Conservation (phyloP, 2,113 vertebrate genomes). For the Elachura formosa region DNA sequence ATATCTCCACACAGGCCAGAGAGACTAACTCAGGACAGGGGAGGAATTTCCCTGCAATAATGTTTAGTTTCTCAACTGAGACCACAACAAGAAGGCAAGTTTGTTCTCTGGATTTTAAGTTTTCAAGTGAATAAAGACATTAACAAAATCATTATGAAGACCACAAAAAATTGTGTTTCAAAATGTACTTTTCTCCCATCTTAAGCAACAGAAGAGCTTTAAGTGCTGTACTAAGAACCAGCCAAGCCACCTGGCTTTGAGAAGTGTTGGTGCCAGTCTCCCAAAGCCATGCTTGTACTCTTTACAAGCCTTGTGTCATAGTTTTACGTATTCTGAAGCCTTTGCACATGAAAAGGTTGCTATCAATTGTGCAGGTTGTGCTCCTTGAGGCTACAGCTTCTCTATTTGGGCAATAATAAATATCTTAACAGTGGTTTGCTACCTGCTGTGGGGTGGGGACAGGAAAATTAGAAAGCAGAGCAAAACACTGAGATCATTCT, state of each 20-base stretch:
- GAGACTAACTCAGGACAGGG: background rate
- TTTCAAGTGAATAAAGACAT: background rate
- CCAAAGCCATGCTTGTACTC: background rate
- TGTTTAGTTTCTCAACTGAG: background rate
- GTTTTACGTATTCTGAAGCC: background rate
- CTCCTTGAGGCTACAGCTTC: background rate
- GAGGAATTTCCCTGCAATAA: background rate
- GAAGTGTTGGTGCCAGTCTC: background rate
- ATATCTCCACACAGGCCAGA: background rate
- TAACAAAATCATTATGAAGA: background rate
- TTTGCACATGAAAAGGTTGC: background rate
- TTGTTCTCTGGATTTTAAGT: background rate
- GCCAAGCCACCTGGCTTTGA: background rate
- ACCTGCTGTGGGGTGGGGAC: background rate
- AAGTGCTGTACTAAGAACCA: background rate
- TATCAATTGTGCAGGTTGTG: no score
- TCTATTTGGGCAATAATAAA: background rate
- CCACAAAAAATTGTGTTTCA: fast-evolving
- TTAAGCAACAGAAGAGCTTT: background rate
- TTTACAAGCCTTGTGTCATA: background rate
- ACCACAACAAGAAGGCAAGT: background rate
- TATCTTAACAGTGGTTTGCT: background rate
- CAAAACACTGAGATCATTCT: background rate
- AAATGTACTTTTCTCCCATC: background rate
- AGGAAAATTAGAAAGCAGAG: fast-evolving